phyloP scores from a whole-genome alignment of 2,797 vertebrate species.

The Brachymystax lenok region DNA sequence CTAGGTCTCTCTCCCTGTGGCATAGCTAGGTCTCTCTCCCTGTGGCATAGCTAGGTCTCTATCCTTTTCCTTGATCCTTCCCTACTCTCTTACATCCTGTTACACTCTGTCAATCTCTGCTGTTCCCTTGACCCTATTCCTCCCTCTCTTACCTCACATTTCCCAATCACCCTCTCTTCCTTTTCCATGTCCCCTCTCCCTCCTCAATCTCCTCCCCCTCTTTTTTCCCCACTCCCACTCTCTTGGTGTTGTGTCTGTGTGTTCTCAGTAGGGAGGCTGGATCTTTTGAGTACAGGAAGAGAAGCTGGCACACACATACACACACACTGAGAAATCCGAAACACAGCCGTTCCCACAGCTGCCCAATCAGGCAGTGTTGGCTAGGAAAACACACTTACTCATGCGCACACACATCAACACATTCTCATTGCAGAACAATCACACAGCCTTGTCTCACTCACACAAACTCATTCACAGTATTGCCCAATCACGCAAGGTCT shows the following conservation, averaged over 20 bases:
- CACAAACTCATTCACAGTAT: conserved; percentile 2
- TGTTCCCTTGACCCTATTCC: not conserved
- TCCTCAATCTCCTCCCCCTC: conserved; percentile 21
- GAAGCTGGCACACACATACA: conserved; percentile 33
- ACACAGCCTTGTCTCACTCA: conserved; percentile 1
- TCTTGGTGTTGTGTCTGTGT: conserved; percentile 62
- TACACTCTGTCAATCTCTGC: not conserved
- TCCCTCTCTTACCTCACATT: not conserved
- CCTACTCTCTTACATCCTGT: not conserved
- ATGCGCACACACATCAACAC: conserved; percentile 10
- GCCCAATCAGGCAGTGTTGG: conserved; percentile 3
- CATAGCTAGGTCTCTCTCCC: no score
- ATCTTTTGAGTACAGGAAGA: conserved; percentile 70
- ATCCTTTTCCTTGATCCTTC: not conserved
- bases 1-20: no score
- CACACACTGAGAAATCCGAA: conserved; percentile 26
- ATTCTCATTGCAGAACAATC: conserved; percentile 4
- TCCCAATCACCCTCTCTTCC: conserved; percentile 2
- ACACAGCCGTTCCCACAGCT: conserved; percentile 33
- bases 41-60: not conserved
- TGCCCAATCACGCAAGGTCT: not conserved
- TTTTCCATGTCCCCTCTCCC: conserved; percentile 21
- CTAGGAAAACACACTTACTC: conserved; percentile 8
- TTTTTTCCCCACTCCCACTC: conserved; percentile 47
- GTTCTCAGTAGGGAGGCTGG: conserved; percentile 48